Base-by-base conservation (phyloP, 2,888 invertebrate genomes). In the Synergus itoensis region DNA sequence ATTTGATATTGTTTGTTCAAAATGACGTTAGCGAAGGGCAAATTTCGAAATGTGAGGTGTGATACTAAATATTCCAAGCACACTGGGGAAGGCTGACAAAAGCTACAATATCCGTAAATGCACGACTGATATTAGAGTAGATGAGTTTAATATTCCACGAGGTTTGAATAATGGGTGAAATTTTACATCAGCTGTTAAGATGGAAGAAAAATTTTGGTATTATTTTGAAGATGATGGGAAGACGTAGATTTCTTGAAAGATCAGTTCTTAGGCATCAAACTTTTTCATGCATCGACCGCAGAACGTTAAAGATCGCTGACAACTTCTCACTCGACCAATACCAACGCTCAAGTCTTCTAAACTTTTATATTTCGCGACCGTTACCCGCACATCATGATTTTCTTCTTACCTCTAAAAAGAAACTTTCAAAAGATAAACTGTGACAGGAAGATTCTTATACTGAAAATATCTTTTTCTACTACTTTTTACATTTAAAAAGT, bases 1-100 rank as follows among this genome's bases (percentile, higher is more conserved):
- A 64, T 40, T 69, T 69, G 45, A 28, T 48, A 48, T 45, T 69
- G 67, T 48, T 48, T 14, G 21, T 14, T 21, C 7, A 48, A 69
- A 69, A 69, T 45, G 11, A 69, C 9, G 45, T 21, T 60, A 11
- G 21, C 21, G 21, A 28, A 21, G 60, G 5, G 60, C 16, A 45
- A 3, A 48, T 69, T 69, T 69, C 48, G 48, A 28, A 69, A 69
- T 69, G 69, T 36, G 14, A 69, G 28, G 21, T 28, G 28, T 48
- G 8, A 48, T 48, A 28, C 69, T 69, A 48, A 69, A 69, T 69
- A 45, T 69, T 69, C 14, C 21, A 69, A 48, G 48, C 67, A 28
- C 16, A 14, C 3, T 28, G 45, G 69, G 21, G 21, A 28, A 69
- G 18, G 8, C 69, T 69, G 8, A 69, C 69, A 69, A 48, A 69